Evolutionary conservation across 2,797 vertebrate genomes (phyloP).

Genomic region (Discoglossus pictus): DNA sequence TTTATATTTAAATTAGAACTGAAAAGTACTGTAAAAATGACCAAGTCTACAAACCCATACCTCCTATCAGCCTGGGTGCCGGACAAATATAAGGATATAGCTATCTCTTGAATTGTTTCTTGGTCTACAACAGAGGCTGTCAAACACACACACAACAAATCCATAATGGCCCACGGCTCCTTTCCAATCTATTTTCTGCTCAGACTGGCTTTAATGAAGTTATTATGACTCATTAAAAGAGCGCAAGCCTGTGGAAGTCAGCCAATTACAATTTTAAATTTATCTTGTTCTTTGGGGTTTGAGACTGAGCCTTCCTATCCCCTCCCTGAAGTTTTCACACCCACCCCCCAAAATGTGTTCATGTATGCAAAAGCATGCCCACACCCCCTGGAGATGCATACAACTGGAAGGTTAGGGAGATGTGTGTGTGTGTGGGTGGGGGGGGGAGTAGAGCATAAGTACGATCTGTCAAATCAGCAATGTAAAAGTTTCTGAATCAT

Average conservation of each 20-base stretch:
- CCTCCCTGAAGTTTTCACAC: constrained; percentile 30
- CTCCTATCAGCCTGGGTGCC: neutral
- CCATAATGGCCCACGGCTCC: constrained; percentile 98
- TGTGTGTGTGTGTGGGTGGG: too few relatives aligned
- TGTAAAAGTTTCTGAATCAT: too few relatives aligned
- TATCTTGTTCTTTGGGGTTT: constrained; percentile 84
- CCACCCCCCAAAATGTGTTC: constrained; percentile 55
- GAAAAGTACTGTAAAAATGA: too few relatives aligned
- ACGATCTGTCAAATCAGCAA: too few relatives aligned
- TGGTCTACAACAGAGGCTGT: constrained; percentile 79
- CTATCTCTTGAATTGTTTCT: constrained; percentile 58
- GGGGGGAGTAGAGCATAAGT: too few relatives aligned
- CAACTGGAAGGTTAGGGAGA: too few relatives aligned
- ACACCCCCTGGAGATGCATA: too few relatives aligned
- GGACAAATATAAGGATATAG: constrained; percentile 24
- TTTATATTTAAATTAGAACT: too few relatives aligned
- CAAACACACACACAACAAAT: constrained; percentile 77
- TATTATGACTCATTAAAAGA: constrained; percentile 99
- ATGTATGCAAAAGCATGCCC: constrained; percentile 3
- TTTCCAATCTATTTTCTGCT: constrained; percentile 99
- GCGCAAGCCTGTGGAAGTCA: constrained; percentile 99
- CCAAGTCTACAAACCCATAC: too few relatives aligned
- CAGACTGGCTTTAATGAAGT: constrained; percentile 99
- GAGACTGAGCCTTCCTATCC: constrained; percentile 56
- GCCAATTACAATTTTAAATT: constrained; percentile 99